Evolutionary conservation across 1,140 invertebrate genomes (phyloP), one percentile per base, ranked within the genome.

Genomic region (Cepaea nemoralis): DNA sequence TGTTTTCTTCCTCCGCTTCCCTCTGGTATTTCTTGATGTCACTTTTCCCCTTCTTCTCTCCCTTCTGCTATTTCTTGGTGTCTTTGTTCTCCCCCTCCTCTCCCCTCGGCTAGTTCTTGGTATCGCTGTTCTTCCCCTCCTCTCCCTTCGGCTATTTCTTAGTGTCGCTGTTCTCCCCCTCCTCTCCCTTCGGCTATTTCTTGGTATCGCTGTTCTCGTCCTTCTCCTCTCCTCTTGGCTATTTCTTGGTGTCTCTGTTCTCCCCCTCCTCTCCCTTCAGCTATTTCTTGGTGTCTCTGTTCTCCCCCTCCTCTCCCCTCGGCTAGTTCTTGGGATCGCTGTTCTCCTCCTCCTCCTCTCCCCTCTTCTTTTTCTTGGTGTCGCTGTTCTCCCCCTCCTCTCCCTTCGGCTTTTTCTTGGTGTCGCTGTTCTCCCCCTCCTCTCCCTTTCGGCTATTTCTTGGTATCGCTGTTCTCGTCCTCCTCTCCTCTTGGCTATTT

Each of bases 301-400:
- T 39, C 39, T 69, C 39, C 59, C 37, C 19, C 0, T 35, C 0
- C 33, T 39, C 16, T 14, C 0, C 50, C 66, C 48, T 55, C 40
- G 39, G 24, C n/a, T 42, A 2, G 67, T 59, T n/a, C 37, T 77
- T 75, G 45, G 59, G 33, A 35, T 66, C 55, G n/a, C 48, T 50
- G 12, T 50, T 73, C 48, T 40, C 35, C 48, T 77, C 59, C 59
- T 37, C 37, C 35, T 59, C 59, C 31, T n/a, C 35, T 69, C 40
- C 33, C 27, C 35, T 35, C 40, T 33, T 31, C 50, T 31, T 40
- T 45, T 14, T 39, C 45, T 45, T 45, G 31, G 2, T 45, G 31
- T 35, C 27, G 12, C 31, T 40, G n/a, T n/a, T 37, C 40, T 39
- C 69, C 63, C 33, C 55, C 42, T 27, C 70, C 42, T 19, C 63